Evolutionary conservation across 2,797 vertebrate genomes (phyloP), one percentile per base, ranked within the genome.

Genomic region (Tinamus major): DNA sequence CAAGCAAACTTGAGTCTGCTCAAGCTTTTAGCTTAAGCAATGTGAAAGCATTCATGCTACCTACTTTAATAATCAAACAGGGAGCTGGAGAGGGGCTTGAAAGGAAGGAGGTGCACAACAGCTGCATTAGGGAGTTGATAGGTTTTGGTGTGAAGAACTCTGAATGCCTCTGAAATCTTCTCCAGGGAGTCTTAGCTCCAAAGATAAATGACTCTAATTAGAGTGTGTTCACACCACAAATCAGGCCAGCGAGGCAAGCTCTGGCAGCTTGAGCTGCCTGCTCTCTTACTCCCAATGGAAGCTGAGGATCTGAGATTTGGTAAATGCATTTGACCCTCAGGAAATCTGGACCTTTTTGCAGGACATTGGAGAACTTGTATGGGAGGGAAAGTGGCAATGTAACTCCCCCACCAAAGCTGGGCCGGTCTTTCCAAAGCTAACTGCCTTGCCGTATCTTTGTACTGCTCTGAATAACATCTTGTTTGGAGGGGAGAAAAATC

Each of bases 401-500:
- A 39, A 55, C 41, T 41, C 6, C 71, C 13, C 11, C 74, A 62
- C 7, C 26, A 61, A 17, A 16, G 10, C 27, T 68, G 11, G 39
- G 27, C 80, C n/a, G 69, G 18, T 37, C 35, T 15, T 21, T 58
- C 62, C 75, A 44, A 67, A 88, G 35, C 41, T 49, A 41, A 0
- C 76, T 31, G 56, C 67, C 79, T 70, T 85, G 68, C 24, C 63
- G 90, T 39, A 10, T 29, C 62, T 85, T 51, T 74, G 15, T 55
- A 68, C 64, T 84, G 35, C 26, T 85, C 75, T 69, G 69, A 27
- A 31, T 46, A 70, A 31, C 3, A 78, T 72, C 90, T 95, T 88
- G 70, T 94, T 94, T 87, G 96, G 87, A 33, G 26, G 71, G 18
- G 10, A 85, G 67, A 88, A 95, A 96, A 93, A 72, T 63, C 59